phyloP scores from a whole-genome alignment of 1,140 invertebrate species.

The Steinernema khuongi region DNA sequence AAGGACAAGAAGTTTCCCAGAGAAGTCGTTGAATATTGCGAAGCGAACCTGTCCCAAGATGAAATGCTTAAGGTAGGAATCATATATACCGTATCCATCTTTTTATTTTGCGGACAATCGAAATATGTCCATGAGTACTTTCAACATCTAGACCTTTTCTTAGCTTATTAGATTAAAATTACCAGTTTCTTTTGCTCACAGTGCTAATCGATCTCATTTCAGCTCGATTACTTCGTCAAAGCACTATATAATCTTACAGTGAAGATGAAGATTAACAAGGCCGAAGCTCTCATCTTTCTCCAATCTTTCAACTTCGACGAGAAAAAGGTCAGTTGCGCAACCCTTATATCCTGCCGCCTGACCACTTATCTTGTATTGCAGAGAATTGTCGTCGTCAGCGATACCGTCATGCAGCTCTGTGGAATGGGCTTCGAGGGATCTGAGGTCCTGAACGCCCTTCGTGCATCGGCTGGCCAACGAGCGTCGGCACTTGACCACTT shows the following conservation, averaged over 20 bases:
- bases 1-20: neutral
- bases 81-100: neutral
- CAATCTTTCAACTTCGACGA: conserved; percentile 19
- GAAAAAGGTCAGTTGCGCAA: conserved; percentile 25
- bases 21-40: neutral
- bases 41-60: neutral
- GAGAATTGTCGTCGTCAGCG: neutral
- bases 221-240: conserved; percentile 29
- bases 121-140: too few species aligned
- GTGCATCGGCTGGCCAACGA: neutral
- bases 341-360: neutral
- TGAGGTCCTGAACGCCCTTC: neutral
- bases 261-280: conserved; percentile 19
- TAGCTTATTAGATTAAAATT: too few species aligned
- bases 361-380: conserved; percentile 14
- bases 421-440: conserved; percentile 14
- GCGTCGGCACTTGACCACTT: conserved; percentile 8
- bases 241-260: conserved; percentile 14
- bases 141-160: too few species aligned
- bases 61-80: neutral
- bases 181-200: too few species aligned
- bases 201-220: neutral
- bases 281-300: conserved; percentile 19
- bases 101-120: too few species aligned
- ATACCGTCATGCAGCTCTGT: neutral